Base-by-base conservation (phyloP, 2,113 vertebrate genomes). In the Phalacrocorax carbo region DNA sequence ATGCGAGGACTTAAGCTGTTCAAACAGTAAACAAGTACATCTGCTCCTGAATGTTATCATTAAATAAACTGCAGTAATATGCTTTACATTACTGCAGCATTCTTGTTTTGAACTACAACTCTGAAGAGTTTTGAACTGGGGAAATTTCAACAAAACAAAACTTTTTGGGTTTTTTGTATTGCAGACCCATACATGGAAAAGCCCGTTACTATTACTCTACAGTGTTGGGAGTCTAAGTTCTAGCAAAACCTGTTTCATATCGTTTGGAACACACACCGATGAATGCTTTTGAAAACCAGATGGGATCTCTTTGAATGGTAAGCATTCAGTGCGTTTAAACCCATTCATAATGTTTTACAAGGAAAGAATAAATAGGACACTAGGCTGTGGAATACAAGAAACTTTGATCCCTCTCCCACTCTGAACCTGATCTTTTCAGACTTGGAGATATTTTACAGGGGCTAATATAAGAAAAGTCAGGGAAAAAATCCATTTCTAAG, bases 21-120 rank as follows among this genome's bases (percentile, higher is more conserved):
- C 86, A 86, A 96, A 94, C 64, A 93, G 58, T 95, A 92, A 97
- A 93, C 86, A 94, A 97, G 78, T 82, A 95, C 95, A 96, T 95
- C 95, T 95, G 95, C 81, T 95, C 32, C 86, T 51, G 44, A 91
- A 94, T 60, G n/a, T n/a, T 94, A 93, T 40, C 86, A 80, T 88
- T 90, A 88, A 71, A 94, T 72, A 93, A 96, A 94, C 72, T 54
- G 26, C 49, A 85, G 16, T 42, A 78, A 89, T 82, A 71, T 25
- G 21, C 51, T 72, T 85, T 80, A 84, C 34, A 48, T 87, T 90
- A 75, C 62, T 85, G 58, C 36, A 75, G 52, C 34, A 76, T 32
- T 86, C 40, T 60, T 90, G 29, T 91, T 83, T 82, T 51, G 21
- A 84, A 86, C 52, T 49, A 44, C 36, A 68, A 34, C 36, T 68